phyloP scores from a whole-genome alignment of 2,113 vertebrate species.

The Syngnathus scovelli region DNA sequence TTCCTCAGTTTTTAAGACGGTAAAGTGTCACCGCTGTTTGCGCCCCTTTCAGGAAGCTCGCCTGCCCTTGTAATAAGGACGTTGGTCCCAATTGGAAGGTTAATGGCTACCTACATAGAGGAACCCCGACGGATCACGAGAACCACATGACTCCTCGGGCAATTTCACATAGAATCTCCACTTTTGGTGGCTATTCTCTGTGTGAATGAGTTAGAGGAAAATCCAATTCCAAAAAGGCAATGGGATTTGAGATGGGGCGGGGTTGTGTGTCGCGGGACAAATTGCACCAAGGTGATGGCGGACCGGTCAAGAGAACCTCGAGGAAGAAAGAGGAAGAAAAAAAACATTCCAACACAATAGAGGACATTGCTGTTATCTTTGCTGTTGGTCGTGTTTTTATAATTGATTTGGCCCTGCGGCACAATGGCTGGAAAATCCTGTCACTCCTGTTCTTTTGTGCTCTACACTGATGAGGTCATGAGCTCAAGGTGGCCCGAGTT shows the following conservation, averaged over 20 bases:
- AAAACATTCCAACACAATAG: constrained; percentile 61
- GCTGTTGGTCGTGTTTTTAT: constrained; percentile 74
- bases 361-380: constrained; percentile 68
- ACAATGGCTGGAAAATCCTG: constrained; percentile 70
- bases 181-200: constrained; percentile 67
- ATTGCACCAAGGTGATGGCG: constrained; percentile 71
- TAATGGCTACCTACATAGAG: constrained; percentile 62
- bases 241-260: constrained; percentile 72
- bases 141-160: constrained; percentile 62
- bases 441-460: constrained; percentile 70
- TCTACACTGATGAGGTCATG: constrained; percentile 69
- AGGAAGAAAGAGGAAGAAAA: constrained; percentile 42
- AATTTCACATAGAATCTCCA: constrained; percentile 70
- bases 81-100: constrained; percentile 65
- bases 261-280: constrained; percentile 66
- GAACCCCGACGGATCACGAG: constrained; percentile 49
- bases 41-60: not conserved
- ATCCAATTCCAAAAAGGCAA: constrained; percentile 78
- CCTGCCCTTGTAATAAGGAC: constrained; percentile 62
- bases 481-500: constrained; percentile 53
- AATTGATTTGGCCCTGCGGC: constrained; percentile 72
- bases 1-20: not conserved
- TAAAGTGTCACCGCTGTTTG: not conserved
- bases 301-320: constrained; percentile 70
- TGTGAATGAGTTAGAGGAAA: constrained; percentile 73